A percentile compares a stretch with the other conserved stretches of the same genome.
Evolutionary conservation across 1,140 invertebrate species (phyloP).

Genomic region (Bombus waltoni): DNA sequence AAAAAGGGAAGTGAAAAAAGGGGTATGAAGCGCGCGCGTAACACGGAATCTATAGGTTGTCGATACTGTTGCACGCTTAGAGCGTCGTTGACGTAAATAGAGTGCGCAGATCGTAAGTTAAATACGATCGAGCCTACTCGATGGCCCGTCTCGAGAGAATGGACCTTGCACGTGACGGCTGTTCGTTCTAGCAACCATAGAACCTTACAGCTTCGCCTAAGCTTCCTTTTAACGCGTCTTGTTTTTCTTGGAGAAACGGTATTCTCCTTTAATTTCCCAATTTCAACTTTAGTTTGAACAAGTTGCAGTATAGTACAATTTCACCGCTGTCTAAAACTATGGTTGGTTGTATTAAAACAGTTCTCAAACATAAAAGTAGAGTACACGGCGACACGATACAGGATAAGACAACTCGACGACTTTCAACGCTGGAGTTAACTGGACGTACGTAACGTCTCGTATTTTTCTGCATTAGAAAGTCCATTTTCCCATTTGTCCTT

Average conservation of each 20-base stretch:
- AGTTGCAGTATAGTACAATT: no score
- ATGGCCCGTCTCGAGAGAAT: not conserved
- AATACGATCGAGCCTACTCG: constrained; percentile 1
- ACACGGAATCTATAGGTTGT: not conserved
- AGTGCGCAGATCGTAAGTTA: constrained; percentile 16
- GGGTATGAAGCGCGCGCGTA: not conserved
- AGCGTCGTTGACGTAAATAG: not conserved
- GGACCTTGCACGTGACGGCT: not conserved
- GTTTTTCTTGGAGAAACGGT: not conserved
- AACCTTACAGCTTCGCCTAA: not conserved
- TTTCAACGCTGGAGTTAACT: no score
- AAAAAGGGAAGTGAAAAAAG: not conserved
- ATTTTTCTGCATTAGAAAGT: no score
- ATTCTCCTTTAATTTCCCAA: no score
- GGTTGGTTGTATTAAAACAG: no score
- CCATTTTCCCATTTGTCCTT: no score
- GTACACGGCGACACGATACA: no score
- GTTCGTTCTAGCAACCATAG: not conserved
- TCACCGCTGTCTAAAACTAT: no score
- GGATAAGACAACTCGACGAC: no score
- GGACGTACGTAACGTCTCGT: no score
- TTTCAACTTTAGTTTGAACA: no score
- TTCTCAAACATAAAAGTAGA: no score
- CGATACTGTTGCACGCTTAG: constrained; percentile 1
- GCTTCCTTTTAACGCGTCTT: not conserved